Base-by-base conservation (phyloP, 2,113 vertebrate species). In the Coptodon rendalli region DNA sequence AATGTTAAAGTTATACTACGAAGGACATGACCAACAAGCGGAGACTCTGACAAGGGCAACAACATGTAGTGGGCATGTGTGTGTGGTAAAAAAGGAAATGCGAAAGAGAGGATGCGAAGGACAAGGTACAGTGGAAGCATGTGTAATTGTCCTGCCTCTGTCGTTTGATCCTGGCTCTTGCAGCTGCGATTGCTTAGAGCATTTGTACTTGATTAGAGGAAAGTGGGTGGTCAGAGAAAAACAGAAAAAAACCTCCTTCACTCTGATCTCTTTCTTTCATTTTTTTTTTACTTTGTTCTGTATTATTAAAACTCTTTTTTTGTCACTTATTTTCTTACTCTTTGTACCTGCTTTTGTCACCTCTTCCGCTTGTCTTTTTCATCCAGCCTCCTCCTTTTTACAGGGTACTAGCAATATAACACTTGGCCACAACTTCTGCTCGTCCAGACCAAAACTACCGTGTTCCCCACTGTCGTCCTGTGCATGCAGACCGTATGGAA, bases 181-280 rank as follows among this genome's bases (percentile, higher is more conserved):
- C 96, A 97, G 96, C 96, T 97, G 96, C 95, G 95, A 95, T 95
- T 96, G 94, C 96, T 97, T 96, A 96, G 90, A 93, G 95, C 95
- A 96, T 97, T 96, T 96, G 95, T 94, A 94, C 93, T 93, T 96
- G 96, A 97, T 97, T 97, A 97, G 85, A 95, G 93, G 94, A 93
- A 96, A 95, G 95, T 96, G 96, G 96, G 96, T 96, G 95, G 95
- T 95, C 96, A 92, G 85, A 94, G 92, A 93, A 91, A 92, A 90
- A 85, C 86, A 84, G 85, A 85, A 48, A 89, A 89, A 91, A 61
- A 54, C 13, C 53, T 84, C 83, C 82, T 85, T 86, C 63, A 76
- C 61, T 82, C 83, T 43, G 81, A 86, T 90, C 73, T 89, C 38
- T 83, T 76, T 86, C 90, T 88, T 34, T 48, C 36, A 8, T 57